Evolutionary conservation across 2,888 invertebrate species (phyloP).

Genomic region (Plagiodera versicolora): DNA sequence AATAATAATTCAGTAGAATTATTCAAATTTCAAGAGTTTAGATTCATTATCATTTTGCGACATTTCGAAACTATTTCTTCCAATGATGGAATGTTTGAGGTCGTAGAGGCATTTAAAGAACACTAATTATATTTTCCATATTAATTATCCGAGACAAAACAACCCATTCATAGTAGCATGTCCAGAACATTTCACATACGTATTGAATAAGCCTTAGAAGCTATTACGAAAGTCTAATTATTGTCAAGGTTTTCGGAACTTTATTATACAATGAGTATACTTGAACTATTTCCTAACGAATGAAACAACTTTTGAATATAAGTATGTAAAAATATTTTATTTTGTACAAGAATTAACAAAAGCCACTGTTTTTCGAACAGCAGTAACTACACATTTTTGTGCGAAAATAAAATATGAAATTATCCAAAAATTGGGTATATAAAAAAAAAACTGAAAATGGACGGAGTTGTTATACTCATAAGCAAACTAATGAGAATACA

Average conservation of each 20-base stretch:
- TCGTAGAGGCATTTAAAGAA: not conserved
- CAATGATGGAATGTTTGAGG: too few relatives aligned
- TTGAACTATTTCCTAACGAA: constrained; percentile 38
- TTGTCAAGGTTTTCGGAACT: constrained; percentile 5
- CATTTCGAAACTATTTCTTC: too few relatives aligned
- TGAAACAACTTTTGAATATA: constrained; percentile 19
- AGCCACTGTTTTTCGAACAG: constrained; percentile 24
- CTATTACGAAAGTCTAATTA: constrained; percentile 7
- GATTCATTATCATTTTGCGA: too few relatives aligned
- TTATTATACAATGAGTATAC: constrained; percentile 31
- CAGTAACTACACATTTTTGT: constrained; percentile 8
- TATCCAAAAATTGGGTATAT: not conserved
- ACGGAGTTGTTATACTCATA: constrained; percentile 11
- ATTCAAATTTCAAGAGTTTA: too few relatives aligned
- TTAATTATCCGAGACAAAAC: constrained; percentile 12
- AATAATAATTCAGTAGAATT: too few relatives aligned
- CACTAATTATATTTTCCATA: not conserved
- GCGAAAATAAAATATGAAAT: constrained; percentile 14
- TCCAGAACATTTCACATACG: not conserved
- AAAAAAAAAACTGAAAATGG: constrained; percentile 13
- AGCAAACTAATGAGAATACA: not conserved
- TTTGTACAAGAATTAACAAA: constrained; percentile 35
- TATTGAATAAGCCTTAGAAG: constrained; percentile 8
- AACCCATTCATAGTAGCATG: constrained; percentile 6
- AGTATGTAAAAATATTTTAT: constrained; percentile 29